Evolutionary conservation across 2,113 vertebrate species (phyloP), one percentile per base, ranked within the genome.

Genomic region (Serinus canaria): DNA sequence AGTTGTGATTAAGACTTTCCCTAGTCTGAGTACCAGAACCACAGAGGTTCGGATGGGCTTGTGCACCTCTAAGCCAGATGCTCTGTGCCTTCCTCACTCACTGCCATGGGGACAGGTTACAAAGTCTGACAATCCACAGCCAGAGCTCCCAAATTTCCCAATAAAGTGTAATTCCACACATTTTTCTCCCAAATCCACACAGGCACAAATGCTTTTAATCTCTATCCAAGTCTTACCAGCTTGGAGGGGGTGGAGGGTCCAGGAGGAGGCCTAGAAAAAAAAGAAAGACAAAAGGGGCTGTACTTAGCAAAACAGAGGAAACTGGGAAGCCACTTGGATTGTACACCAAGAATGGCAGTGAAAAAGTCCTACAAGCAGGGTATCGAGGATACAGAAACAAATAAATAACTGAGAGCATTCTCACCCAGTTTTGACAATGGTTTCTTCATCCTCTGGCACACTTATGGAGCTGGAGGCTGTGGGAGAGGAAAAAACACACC

Each of bases 381-480:
- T 3, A 43, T 22, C 16, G 35, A 82, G 30, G 39, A 35, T 22
- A 70, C 56, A 90, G 13, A 67, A 75, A 90, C 11, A 70, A 75
- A 41, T 15, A 49, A 79, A 43, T 7, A 55, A 52, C 19, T 33
- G 30, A 62, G 79, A 85, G 73, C 7, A 56, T 73, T 69, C 98
- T 98, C 75, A 98, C 98, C 96, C 77, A 55, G 97, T 62, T 95
- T 91, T 91, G 62, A 96, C 52, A 50, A 96, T 95, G 2, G 97
- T 97, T 89, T 98, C 96, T 49, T 98, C 97, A 46, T 95, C 94
- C 72, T 96, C 92, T 55, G 97, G 76, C 28, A 93, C 70, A 44
- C 97, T 97, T 74, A 81, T 11, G 59, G 96, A 97, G 77, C 95
- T 97, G 30, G 96, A 97, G 82, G 60, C 98, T 98, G 89, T 43